Percentiles rank a stretch among this genome's conserved stretches.
Evolutionary conservation across 2,888 invertebrate genomes (phyloP).

Genomic region (Noctua janthe): DNA sequence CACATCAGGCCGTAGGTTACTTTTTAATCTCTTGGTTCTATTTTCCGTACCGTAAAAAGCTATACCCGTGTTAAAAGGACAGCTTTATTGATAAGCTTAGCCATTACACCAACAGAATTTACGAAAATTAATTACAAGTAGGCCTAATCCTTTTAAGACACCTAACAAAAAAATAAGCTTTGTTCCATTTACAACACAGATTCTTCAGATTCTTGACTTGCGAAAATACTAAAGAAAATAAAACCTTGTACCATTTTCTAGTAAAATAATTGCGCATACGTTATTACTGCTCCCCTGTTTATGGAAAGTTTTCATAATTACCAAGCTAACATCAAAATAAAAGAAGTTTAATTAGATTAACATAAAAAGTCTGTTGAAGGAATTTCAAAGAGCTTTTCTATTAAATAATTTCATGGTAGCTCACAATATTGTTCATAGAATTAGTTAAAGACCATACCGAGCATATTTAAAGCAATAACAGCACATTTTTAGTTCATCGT

Average conservation of each 20-base stretch:
- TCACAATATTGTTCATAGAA: neutral
- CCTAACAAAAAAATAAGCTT: slow-evolving; percentile 6
- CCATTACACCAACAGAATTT: slow-evolving; percentile 6
- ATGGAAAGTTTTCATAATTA: slow-evolving; percentile 1
- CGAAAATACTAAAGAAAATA: slow-evolving; percentile 9
- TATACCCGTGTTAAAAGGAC: neutral
- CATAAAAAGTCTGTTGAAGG: neutral
- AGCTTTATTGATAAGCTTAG: neutral
- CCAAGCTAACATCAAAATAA: slow-evolving; percentile 14
- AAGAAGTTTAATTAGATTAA: slow-evolving; percentile 8
- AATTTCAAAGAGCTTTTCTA: slow-evolving; percentile 12
- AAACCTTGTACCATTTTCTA: neutral
- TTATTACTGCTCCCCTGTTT: slow-evolving; percentile 4
- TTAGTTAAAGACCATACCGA: too few relatives aligned
- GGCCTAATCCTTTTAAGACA: neutral
- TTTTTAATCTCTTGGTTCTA: slow-evolving; percentile 4
- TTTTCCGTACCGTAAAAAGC: slow-evolving; percentile 12
- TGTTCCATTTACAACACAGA: neutral
- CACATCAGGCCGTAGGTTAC: slow-evolving; percentile 39
- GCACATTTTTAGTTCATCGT: too few relatives aligned
- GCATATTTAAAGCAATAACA: too few relatives aligned
- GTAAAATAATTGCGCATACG: neutral
- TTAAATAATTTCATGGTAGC: neutral
- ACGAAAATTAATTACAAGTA: slow-evolving; percentile 5
- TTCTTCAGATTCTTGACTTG: neutral